Evolutionary conservation across 2,888 invertebrate species (phyloP).

Genomic region (Sclerodermus sp.): DNA sequence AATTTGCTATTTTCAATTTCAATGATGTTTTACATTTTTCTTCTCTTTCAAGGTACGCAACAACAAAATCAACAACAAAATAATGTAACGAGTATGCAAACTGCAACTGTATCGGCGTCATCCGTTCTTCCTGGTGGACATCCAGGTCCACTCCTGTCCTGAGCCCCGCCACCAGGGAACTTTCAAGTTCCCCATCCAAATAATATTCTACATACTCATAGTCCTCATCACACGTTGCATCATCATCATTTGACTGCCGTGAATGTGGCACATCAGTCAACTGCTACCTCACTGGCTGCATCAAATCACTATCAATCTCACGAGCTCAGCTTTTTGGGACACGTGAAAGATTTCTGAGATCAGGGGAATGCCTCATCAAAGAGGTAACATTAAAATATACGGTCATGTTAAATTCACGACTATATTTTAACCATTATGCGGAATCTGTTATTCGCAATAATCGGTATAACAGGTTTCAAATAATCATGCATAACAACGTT

Average conservation of each 20-base stretch:
- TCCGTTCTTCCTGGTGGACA: conserved; percentile 53
- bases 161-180: conserved; percentile 59
- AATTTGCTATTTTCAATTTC: background rate
- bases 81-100: conserved; percentile 52
- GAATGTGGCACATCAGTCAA: conserved; percentile 48
- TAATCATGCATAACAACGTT: no score
- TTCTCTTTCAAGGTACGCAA: conserved; percentile 39
- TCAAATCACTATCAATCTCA: conserved; percentile 52
- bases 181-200: conserved; percentile 57
- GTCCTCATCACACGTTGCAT: conserved; percentile 42
- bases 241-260: conserved; percentile 50
- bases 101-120: conserved; percentile 45
- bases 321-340: conserved; percentile 52
- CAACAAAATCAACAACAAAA: conserved; percentile 54
- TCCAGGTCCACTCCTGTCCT: conserved; percentile 56
- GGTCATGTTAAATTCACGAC: no score
- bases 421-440: no score
- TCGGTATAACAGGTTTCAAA: no score
- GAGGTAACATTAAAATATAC: conserved; percentile 39
- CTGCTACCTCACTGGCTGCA: conserved; percentile 43
- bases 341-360: conserved; percentile 56
- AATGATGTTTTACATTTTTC: background rate
- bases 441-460: no score
- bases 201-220: conserved; percentile 51
- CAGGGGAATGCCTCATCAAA: conserved; percentile 43